Percentiles rank a stretch among this genome's conserved stretches.
phyloP scores from a whole-genome alignment of 2,113 vertebrate species.

The Seriola aureovittata region DNA sequence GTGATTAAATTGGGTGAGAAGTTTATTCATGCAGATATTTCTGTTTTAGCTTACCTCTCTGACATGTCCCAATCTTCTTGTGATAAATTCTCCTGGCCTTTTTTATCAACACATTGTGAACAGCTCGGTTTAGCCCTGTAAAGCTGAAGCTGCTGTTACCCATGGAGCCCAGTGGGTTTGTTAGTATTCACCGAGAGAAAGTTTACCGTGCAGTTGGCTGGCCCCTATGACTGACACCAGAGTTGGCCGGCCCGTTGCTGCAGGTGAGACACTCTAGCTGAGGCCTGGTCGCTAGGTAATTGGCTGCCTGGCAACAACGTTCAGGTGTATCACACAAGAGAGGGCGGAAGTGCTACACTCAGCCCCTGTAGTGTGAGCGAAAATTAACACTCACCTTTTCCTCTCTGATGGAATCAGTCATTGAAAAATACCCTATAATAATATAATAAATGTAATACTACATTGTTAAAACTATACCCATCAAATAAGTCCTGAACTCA shows the following conservation, averaged over 20 bases:
- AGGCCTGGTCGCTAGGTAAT: conserved; percentile 31
- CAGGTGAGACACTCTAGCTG: conserved; percentile 38
- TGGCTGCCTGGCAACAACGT: conserved; percentile 66
- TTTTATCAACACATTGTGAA: conserved; percentile 38
- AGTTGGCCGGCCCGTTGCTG: conserved; percentile 8
- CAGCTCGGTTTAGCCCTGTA: conserved; percentile 45
- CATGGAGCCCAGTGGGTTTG: conserved; percentile 69
- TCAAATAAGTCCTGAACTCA: too few species aligned
- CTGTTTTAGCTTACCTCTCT: conserved; percentile 88
- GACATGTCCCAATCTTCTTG: conserved; percentile 88
- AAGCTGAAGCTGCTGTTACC: conserved; percentile 62
- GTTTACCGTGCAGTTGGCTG: conserved; percentile 14
- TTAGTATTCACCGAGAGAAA: conserved; percentile 2
- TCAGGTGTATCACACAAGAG: conserved; percentile 20
- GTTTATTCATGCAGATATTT: not conserved
- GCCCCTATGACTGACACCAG: conserved; percentile 13
- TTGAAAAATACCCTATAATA: too few species aligned
- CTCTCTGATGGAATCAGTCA: too few species aligned
- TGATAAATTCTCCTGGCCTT: conserved; percentile 53
- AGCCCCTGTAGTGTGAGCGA: not conserved
- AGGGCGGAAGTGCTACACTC: not conserved
- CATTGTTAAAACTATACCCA: too few species aligned
- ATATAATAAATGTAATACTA: too few species aligned
- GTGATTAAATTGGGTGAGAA: conserved; percentile 1
- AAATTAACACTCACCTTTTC: not conserved